phyloP scores from a whole-genome alignment of 2,888 invertebrate species.

The Sceliomorpha sp. region DNA sequence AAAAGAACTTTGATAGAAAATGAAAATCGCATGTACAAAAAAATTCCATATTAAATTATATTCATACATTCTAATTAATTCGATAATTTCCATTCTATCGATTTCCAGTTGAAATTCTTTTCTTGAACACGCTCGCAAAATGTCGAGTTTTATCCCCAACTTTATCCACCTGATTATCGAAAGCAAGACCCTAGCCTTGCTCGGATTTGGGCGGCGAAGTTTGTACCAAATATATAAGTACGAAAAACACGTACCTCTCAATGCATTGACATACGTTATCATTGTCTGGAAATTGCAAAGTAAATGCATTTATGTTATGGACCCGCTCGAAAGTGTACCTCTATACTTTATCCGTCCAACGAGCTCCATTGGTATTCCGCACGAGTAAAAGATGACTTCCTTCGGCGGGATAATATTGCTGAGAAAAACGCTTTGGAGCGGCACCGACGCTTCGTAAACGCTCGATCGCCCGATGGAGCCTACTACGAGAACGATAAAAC shows the following conservation, averaged over 20 bases:
- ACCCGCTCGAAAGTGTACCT: slow-evolving; percentile 42
- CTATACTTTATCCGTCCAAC: slow-evolving; percentile 47
- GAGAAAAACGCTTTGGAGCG: slow-evolving; percentile 32
- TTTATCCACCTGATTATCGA: too few relatives aligned
- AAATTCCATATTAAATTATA: too few relatives aligned
- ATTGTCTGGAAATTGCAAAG: slow-evolving; percentile 43
- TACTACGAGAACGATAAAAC: slow-evolving; percentile 52
- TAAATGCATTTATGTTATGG: slow-evolving; percentile 52
- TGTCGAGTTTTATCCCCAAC: not conserved
- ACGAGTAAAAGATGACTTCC: slow-evolving; percentile 58
- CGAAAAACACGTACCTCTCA: slow-evolving; percentile 31
- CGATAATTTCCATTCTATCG: too few relatives aligned
- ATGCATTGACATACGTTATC: slow-evolving; percentile 46
- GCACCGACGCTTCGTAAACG: slow-evolving; percentile 33
- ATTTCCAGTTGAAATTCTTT: too few relatives aligned
- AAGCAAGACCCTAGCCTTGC: too few relatives aligned
- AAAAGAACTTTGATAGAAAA: too few relatives aligned
- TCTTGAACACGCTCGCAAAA: too few relatives aligned
- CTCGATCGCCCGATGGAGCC: slow-evolving; percentile 35
- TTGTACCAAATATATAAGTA: too few relatives aligned
- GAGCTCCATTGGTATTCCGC: slow-evolving; percentile 56
- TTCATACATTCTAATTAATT: too few relatives aligned
- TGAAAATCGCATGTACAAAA: too few relatives aligned
- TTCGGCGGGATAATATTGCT: slow-evolving; percentile 58
- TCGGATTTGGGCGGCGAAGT: too few relatives aligned